A percentile compares a stretch with the other conserved stretches of the same genome.
Conservation (phyloP, 2,113 vertebrate genomes). For the Syngnathus floridae region DNA sequence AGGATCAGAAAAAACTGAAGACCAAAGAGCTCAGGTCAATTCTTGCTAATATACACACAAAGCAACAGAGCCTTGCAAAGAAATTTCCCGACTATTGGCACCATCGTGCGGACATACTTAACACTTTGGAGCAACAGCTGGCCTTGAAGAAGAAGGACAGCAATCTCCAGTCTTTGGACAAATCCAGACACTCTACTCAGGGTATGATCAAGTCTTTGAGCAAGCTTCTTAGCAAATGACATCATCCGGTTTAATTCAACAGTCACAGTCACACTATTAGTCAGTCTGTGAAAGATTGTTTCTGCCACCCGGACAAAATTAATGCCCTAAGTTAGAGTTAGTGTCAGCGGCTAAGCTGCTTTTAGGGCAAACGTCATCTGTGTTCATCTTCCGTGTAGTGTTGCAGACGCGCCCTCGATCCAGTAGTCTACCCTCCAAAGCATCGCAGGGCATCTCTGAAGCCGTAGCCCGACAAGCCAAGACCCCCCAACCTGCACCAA, state of each 20-base stretch:
- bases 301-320: not conserved
- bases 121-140: conserved; percentile 42
- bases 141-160: conserved; percentile 23
- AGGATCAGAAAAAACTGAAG: conserved; percentile 55
- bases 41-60: conserved; percentile 36
- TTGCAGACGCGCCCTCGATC: conserved; percentile 45
- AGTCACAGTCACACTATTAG: not conserved
- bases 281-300: conserved; percentile 13
- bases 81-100: conserved; percentile 45
- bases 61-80: conserved; percentile 34
- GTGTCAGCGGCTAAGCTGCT: not conserved
- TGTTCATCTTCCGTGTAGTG: conserved; percentile 50
- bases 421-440: conserved; percentile 62
- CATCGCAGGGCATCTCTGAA: conserved; percentile 55
- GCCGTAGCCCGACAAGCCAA: conserved; percentile 38
- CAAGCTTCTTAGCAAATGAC: conserved; percentile 11
- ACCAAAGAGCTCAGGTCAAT: conserved; percentile 33
- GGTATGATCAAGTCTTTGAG: conserved; percentile 42
- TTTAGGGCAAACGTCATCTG: not conserved
- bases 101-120: conserved; percentile 38
- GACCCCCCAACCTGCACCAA: conserved; percentile 63
- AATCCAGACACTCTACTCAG: conserved; percentile 39
- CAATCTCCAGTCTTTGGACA: conserved; percentile 21
- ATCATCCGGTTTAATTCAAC: not conserved
- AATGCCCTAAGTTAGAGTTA: not conserved